Conservation (phyloP, 1,140 invertebrate genomes). For the Plodia interpunctella region DNA sequence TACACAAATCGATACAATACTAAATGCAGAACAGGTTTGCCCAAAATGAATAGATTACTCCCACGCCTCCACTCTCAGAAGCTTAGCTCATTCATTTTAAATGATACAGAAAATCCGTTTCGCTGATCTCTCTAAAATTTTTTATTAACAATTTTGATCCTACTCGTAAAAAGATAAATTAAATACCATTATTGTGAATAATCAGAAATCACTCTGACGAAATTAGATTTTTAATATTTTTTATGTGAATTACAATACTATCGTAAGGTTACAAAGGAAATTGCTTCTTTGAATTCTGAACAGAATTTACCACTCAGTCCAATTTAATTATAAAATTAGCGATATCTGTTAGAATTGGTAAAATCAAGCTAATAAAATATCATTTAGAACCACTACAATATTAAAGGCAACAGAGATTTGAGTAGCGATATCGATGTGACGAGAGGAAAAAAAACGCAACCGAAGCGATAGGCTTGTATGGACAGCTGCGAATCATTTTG, state of each 20-base stretch:
- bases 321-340: too few species aligned
- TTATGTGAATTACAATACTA: too few species aligned
- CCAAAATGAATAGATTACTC: conserved; percentile 6
- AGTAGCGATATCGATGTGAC: not conserved
- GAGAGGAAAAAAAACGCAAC: not conserved
- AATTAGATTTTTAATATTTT: too few species aligned
- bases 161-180: not conserved
- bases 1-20: too few species aligned
- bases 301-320: too few species aligned
- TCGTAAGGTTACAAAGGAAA: too few species aligned
- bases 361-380: not conserved
- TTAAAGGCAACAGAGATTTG: not conserved
- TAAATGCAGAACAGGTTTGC: conserved; percentile 10
- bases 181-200: not conserved
- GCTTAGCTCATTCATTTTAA: not conserved
- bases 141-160: not conserved
- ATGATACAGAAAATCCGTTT: not conserved
- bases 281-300: too few species aligned
- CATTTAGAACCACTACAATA: too few species aligned
- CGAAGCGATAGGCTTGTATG: conserved; percentile 11
- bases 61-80: not conserved
- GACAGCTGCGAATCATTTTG: conserved; percentile 30
- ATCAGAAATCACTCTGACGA: not conserved
- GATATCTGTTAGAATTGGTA: too few species aligned
- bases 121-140: not conserved